Conservation (phyloP, 2,797 vertebrate genomes). For the Gymnothorax javanicus region DNA sequence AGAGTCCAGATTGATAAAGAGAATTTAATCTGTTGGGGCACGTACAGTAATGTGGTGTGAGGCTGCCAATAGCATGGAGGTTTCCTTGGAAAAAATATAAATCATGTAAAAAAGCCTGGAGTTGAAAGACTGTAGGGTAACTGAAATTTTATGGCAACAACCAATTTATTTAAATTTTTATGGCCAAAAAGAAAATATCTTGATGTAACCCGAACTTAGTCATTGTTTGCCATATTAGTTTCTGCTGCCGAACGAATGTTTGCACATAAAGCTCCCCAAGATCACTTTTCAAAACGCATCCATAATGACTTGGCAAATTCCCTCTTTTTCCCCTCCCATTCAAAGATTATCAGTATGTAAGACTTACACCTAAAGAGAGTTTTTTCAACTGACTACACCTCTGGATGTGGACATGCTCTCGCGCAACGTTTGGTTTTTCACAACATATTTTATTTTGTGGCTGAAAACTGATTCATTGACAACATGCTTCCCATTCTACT, state of each 20-base stretch:
- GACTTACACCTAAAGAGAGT: background rate
- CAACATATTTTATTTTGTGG: background rate
- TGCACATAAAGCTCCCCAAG: background rate
- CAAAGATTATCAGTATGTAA: background rate
- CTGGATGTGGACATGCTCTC: background rate
- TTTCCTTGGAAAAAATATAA: background rate
- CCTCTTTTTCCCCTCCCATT: background rate
- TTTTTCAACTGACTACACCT: background rate
- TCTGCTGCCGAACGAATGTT: background rate
- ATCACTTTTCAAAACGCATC: background rate
- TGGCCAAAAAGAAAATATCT: background rate
- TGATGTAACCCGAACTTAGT: background rate
- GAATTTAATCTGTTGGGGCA: slow-evolving; percentile 24
- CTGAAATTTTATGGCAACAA: background rate
- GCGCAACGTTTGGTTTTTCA: background rate
- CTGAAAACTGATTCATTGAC: background rate
- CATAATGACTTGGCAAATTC: background rate
- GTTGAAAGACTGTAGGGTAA: background rate
- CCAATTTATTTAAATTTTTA: background rate
- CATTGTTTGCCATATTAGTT: background rate
- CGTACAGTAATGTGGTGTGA: slow-evolving; percentile 11
- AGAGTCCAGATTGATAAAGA: slow-evolving; percentile 18
- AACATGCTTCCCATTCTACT: background rate
- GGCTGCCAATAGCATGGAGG: background rate
- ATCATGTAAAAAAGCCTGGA: background rate